Base-by-base conservation (phyloP, 2,113 vertebrate species). In the Cynocephalus volans region DNA sequence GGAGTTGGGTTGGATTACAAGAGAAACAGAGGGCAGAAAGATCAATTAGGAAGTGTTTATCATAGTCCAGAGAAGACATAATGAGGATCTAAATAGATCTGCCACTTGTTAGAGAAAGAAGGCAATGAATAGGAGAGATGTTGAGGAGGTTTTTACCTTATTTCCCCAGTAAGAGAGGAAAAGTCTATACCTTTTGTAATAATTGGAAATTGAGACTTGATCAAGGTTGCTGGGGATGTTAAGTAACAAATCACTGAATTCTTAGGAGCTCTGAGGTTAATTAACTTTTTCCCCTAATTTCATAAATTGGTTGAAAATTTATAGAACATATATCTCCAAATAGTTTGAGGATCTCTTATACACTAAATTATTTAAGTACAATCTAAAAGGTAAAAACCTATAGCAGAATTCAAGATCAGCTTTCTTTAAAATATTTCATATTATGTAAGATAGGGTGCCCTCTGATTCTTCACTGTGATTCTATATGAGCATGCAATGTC, bases 231-330 rank as follows among this genome's bases (percentile, higher is more conserved):
- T 62, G 80, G 36, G 17, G 10, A 94, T 70, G 56, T 58, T 80
- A 90, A 92, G 28, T 60, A 90, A 88, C 18, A 97, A 72, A 96
- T 81, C 24, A 94, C 23, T 94, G 87, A 95, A 77, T 80, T 85
- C 14, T 65, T 56, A 79, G 13, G 8, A 85, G 12, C 14, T 8
- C 33, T 70, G 5, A 6, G 9, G 17, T 50, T 89, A 45, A 54
- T n/a, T 88, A 76, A 88, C 17, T 76, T 69, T 85, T 91, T 83
- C 50, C 23, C 3, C 31, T 60, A 80, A 58, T 11, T 94, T 93
- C 19, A 88, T n/a, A 93, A 54, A 91, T 54, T 85, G 18, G 19
- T 97, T 84, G 31, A 97, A 80, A 93, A 52, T 19, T 50, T 76
- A 85, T 45, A 5, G 15, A 54, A 45, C 45, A 9, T 18, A 76